A percentile compares a stretch with the other conserved stretches of the same genome.
These are phyloP conservation scores for Leucania comma DNA, from an alignment of 2,888 invertebrate species.

Conservation along the genomic window DNA sequence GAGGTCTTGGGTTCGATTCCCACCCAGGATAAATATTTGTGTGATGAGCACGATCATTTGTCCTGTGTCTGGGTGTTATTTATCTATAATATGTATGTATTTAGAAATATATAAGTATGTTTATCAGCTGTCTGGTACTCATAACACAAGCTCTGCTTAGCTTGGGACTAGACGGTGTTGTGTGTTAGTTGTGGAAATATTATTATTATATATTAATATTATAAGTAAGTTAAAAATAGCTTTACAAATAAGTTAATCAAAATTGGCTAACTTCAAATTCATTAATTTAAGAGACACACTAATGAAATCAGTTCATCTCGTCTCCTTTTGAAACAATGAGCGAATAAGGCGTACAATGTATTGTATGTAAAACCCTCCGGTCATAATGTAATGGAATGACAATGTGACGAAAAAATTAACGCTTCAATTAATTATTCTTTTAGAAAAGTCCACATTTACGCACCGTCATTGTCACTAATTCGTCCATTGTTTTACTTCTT, in stretches of 20 bases:
- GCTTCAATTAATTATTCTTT: conserved; percentile 54
- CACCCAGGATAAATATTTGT: too few species aligned
- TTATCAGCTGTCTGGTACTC: too few species aligned
- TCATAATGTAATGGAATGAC: conserved; percentile 42
- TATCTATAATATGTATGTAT: too few species aligned
- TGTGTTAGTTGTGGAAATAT: too few species aligned
- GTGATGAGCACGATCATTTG: too few species aligned
- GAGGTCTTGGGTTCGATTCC: too few species aligned
- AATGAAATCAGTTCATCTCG: conserved; percentile 38
- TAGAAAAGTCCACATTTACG: conserved; percentile 54
- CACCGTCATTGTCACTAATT: conserved; percentile 62
- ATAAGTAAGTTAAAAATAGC: background rate
- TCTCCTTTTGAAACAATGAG: conserved; percentile 36
- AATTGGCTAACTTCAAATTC: conserved; percentile 7
- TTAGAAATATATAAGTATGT: too few species aligned
- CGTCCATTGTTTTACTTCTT: conserved; percentile 58
- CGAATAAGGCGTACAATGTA: conserved; percentile 31
- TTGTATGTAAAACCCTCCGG: conserved; percentile 3
- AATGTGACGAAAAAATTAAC: conserved; percentile 44
- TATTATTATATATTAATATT: too few species aligned
- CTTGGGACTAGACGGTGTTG: too few species aligned
- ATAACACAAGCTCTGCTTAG: too few species aligned
- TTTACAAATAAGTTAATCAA: background rate
- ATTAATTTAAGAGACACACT: conserved; percentile 22
- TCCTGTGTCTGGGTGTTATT: too few species aligned